phyloP scores from a whole-genome alignment of 2,888 invertebrate genomes.

The Philereme vetulata region DNA sequence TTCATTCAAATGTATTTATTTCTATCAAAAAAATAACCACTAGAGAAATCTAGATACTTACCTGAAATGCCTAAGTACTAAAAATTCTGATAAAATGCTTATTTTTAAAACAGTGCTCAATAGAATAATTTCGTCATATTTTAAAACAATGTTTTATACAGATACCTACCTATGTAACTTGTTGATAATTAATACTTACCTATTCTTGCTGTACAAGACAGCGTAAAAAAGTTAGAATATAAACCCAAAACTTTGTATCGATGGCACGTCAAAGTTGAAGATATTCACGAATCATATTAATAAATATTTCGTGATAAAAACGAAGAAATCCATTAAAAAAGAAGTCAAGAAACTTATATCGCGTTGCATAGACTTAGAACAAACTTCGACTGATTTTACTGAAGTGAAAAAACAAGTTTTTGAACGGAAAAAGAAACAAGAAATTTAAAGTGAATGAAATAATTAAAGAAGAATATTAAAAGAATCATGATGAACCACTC shows the following conservation, averaged over 20 bases:
- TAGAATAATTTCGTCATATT: conserved; percentile 8
- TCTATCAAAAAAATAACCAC: neutral
- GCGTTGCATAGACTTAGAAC: conserved; percentile 21
- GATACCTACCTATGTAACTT: conserved; percentile 15
- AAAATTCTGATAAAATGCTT: neutral
- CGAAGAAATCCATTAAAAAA: conserved; percentile 23
- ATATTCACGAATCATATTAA: conserved; percentile 20
- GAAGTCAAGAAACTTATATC: conserved; percentile 23
- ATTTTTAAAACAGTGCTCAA: too few species aligned
- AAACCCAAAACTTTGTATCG: conserved; percentile 16
- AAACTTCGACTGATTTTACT: conserved; percentile 21
- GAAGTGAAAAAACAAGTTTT: conserved; percentile 26
- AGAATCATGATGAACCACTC: conserved; percentile 43
- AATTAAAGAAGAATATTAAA: conserved; percentile 40
- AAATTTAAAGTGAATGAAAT: conserved; percentile 26
- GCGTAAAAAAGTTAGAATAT: conserved; percentile 18
- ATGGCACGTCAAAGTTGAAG: conserved; percentile 11
- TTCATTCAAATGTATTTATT: too few species aligned
- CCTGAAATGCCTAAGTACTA: neutral
- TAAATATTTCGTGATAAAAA: conserved; percentile 22
- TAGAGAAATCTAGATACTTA: conserved; percentile 8
- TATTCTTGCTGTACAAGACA: conserved; percentile 17
- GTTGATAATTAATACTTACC: conserved; percentile 30
- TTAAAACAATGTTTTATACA: conserved; percentile 17
- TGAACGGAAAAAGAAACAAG: conserved; percentile 30